These are phyloP conservation scores for Oostethus manadensis DNA, from an alignment of 2,113 vertebrate species.

Conservation along the genomic window DNA sequence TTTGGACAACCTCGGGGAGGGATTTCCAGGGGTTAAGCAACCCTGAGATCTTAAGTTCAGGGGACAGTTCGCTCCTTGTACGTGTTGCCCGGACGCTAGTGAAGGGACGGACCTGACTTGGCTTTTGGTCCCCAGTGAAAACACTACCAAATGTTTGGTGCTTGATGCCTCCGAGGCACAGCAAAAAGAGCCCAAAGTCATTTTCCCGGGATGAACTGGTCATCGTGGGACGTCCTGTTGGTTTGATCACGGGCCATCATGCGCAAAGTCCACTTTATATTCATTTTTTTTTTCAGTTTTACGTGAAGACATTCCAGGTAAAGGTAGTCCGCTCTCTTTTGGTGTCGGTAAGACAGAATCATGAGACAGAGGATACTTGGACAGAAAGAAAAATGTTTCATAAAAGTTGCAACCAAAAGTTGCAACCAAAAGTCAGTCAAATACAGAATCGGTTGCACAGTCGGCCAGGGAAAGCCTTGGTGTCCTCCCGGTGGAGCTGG, in stretches of 20 bases:
- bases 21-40: constrained; percentile 1
- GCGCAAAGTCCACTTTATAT: not conserved
- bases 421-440: too few relatives aligned
- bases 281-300: too few relatives aligned
- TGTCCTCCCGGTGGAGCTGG: too few relatives aligned
- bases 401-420: too few relatives aligned
- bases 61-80: constrained; percentile 31
- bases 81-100: constrained; percentile 22
- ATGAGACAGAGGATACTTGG: too few relatives aligned
- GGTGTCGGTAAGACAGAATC: too few relatives aligned
- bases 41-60: constrained; percentile 10
- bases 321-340: too few relatives aligned
- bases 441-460: too few relatives aligned
- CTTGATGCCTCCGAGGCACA: not conserved
- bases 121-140: constrained; percentile 30
- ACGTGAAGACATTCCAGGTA: too few relatives aligned
- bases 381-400: too few relatives aligned
- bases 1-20: not conserved
- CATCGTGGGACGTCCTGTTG: not conserved
- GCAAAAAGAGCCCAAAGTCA: not conserved
- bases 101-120: constrained; percentile 35
- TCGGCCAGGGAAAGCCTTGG: too few relatives aligned
- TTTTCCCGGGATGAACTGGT: not conserved
- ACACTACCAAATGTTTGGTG: constrained; percentile 39
- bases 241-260: not conserved